phyloP scores from a whole-genome alignment of 2,797 vertebrate genomes.

The Numenius phaeopus region DNA sequence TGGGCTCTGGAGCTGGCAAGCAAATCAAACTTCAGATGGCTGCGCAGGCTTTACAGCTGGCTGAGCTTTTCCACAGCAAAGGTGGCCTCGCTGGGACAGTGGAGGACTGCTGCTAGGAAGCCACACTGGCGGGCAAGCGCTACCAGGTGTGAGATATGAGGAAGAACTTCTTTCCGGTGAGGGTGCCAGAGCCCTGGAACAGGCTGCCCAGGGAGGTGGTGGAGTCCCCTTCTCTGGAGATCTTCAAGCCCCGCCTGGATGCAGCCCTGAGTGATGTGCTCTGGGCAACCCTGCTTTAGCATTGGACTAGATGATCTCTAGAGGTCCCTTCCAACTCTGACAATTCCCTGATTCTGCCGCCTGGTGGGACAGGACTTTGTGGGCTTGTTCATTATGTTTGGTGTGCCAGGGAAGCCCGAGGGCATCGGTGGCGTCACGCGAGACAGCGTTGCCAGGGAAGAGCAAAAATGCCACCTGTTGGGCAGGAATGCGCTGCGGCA shows the following conservation, averaged over 20 bases:
- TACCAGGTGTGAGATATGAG: conserved; percentile 23
- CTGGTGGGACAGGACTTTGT: conserved; percentile 73
- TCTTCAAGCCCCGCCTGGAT: too few species aligned
- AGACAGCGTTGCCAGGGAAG: conserved; percentile 55
- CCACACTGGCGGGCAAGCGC: neutral
- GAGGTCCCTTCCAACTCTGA: too few species aligned
- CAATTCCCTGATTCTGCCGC: neutral
- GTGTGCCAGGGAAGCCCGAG: conserved; percentile 71
- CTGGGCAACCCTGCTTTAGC: too few species aligned
- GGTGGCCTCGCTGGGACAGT: neutral
- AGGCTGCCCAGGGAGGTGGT: too few species aligned
- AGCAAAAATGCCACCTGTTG: neutral
- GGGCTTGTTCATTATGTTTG: conserved; percentile 61
- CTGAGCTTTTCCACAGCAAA: neutral
- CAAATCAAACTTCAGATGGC: conserved; percentile 59
- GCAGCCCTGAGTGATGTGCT: too few species aligned
- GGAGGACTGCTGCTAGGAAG: neutral
- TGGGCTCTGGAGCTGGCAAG: conserved; percentile 66
- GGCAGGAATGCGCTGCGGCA: neutral
- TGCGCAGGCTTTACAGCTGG: conserved; percentile 55
- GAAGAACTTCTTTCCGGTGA: too few species aligned
- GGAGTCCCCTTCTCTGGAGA: too few species aligned
- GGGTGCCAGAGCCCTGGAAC: too few species aligned
- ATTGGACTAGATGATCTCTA: too few species aligned
- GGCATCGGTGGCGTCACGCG: conserved; percentile 66